These are phyloP conservation scores for Rhabdornis inornatus DNA, from an alignment of 2,113 vertebrate genomes.

Conservation along the genomic window DNA sequence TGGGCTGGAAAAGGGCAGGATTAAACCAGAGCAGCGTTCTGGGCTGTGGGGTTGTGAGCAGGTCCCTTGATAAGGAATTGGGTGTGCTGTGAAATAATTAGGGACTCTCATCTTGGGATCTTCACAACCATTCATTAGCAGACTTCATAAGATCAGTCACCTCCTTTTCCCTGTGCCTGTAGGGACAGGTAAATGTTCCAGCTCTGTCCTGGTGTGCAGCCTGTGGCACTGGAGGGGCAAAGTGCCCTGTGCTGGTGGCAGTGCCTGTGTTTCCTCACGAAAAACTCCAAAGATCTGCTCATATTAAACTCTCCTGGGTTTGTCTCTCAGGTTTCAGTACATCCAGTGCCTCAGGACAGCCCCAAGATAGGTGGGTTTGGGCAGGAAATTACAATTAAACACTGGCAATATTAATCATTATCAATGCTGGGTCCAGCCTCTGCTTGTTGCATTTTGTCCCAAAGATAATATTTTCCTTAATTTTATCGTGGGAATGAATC, in stretches of 20 bases:
- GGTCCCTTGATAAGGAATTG: neutral
- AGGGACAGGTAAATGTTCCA: neutral
- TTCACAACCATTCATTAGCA: neutral
- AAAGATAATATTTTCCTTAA: neutral
- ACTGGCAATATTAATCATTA: neutral
- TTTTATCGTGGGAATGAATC: neutral
- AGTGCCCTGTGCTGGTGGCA: neutral
- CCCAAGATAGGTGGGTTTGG: neutral
- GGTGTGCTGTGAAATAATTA: neutral
- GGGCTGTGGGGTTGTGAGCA: neutral
- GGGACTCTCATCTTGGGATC: neutral
- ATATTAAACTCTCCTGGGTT: neutral
- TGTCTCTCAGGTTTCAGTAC: neutral
- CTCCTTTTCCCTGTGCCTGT: neutral
- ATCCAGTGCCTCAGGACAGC: neutral
- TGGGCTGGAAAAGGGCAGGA: neutral
- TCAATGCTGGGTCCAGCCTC: too few relatives aligned
- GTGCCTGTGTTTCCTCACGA: neutral
- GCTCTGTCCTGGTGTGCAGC: neutral
- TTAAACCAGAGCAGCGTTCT: fast-evolving
- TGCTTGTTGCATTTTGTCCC: fast-evolving
- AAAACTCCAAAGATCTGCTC: neutral
- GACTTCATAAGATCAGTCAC: neutral
- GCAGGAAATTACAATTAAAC: neutral
- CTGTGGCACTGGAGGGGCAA: neutral